phyloP scores from a whole-genome alignment of 2,113 vertebrate genomes.

The Pangasianodon gigas region DNA sequence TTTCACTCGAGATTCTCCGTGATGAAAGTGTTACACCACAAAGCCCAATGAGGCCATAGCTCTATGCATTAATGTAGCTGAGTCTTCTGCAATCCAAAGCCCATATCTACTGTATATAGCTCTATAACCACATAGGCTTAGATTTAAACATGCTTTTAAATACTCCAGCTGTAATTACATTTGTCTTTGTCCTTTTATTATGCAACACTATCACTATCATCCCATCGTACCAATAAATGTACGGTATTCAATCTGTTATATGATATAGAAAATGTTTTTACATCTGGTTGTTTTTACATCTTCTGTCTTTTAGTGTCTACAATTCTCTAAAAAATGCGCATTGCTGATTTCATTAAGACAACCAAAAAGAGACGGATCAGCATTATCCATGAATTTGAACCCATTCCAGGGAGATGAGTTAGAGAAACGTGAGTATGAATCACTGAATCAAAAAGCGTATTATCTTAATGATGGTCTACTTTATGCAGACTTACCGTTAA shows the following conservation, averaged over 20 bases:
- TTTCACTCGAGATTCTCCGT: constrained; percentile 37
- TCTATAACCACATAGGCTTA: neutral
- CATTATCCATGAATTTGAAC: constrained; percentile 33
- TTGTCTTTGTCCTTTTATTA: neutral
- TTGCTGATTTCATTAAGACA: constrained; percentile 38
- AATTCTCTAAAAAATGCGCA: constrained; percentile 32
- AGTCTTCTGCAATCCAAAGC: constrained; percentile 35
- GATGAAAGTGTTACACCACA: constrained; percentile 41
- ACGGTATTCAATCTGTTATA: neutral
- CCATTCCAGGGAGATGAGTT: constrained; percentile 41
- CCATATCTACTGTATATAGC: constrained; percentile 25
- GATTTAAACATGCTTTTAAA: neutral
- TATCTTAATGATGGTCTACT: constrained; percentile 54
- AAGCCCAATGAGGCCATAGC: constrained; percentile 31
- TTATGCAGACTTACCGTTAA: constrained; percentile 54
- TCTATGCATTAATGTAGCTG: constrained; percentile 44
- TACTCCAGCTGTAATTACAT: neutral
- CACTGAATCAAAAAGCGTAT: constrained; percentile 51
- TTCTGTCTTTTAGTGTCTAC: neutral
- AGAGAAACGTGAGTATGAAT: constrained; percentile 41
- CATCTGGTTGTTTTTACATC: neutral
- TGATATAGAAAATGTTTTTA: neutral
- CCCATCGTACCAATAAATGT: neutral
- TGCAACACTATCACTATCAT: neutral
- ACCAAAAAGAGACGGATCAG: constrained; percentile 26